Percentiles rank a stretch among this genome's conserved stretches.
Evolutionary conservation across 2,888 invertebrate genomes (phyloP).

Genomic region (Tineola bisselliella): DNA sequence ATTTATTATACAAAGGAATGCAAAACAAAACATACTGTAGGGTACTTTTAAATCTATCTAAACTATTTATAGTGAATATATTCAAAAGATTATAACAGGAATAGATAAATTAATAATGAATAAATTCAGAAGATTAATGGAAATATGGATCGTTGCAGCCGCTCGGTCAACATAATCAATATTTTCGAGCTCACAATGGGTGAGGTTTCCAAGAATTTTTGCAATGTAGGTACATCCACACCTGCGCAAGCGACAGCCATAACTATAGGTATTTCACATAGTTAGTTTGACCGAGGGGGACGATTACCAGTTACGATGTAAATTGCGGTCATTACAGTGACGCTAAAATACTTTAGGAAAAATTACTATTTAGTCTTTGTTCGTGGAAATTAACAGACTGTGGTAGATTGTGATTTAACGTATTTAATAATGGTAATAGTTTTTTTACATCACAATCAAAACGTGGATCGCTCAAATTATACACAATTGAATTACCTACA

Average conservation of each 20-base stretch:
- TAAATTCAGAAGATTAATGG: not conserved
- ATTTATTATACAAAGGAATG: no score
- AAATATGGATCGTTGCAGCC: conserved; percentile 3
- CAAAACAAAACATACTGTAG: no score
- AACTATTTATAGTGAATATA: no score
- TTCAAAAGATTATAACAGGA: no score
- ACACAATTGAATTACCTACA: no score
- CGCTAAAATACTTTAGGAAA: conserved; percentile 2
- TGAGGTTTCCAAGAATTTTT: conserved; percentile 39
- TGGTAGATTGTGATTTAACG: no score
- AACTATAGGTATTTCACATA: not conserved
- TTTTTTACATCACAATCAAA: no score
- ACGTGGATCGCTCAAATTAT: no score
- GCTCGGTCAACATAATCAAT: conserved; percentile 31
- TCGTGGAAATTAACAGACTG: not conserved
- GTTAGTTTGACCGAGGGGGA: not conserved
- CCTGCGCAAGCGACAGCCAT: conserved; percentile 52
- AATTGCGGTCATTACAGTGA: conserved; percentile 9
- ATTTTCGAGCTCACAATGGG: conserved; percentile 43
- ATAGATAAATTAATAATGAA: not conserved
- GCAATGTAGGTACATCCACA: conserved; percentile 64
- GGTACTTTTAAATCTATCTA: no score
- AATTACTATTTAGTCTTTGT: conserved; percentile 2
- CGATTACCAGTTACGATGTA: not conserved
- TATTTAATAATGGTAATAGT: no score